Conservation (phyloP, 2,113 vertebrate species). For the Emydura subglobosa region DNA sequence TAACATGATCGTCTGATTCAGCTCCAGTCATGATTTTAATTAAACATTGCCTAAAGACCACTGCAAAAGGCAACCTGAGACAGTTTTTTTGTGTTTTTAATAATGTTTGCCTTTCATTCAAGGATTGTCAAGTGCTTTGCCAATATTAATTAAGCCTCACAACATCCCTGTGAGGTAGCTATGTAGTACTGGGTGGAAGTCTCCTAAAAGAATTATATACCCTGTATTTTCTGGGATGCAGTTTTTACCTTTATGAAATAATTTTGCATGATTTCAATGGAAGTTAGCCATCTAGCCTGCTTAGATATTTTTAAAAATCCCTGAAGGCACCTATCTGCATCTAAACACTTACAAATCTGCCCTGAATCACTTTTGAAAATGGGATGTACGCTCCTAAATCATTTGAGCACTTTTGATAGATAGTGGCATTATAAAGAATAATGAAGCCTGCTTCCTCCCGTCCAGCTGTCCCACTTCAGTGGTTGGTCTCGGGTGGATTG, state of each 20-base stretch:
- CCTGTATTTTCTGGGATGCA: neutral
- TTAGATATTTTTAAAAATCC: neutral
- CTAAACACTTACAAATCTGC: neutral
- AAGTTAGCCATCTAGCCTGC: neutral
- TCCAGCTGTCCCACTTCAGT: neutral
- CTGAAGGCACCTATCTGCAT: rapidly evolving
- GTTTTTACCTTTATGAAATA: neutral
- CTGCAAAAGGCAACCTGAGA: neutral
- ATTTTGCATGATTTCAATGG: neutral
- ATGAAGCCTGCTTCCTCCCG: neutral
- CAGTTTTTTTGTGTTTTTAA: neutral
- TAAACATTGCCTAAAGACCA: neutral
- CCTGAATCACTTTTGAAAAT: too few species aligned
- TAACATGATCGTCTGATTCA: rapidly evolving
- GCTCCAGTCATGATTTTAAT: neutral
- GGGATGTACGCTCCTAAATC: too few species aligned
- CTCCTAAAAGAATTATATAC: neutral
- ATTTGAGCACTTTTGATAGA: too few species aligned
- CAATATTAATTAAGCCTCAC: neutral
- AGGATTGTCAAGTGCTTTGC: neutral
- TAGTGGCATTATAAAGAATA: neutral
- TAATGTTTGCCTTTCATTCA: neutral
- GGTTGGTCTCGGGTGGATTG: neutral
- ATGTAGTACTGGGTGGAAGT: neutral
- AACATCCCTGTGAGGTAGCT: neutral